phyloP scores from a whole-genome alignment of 2,888 invertebrate species.

The Sylvicola fuscatus region DNA sequence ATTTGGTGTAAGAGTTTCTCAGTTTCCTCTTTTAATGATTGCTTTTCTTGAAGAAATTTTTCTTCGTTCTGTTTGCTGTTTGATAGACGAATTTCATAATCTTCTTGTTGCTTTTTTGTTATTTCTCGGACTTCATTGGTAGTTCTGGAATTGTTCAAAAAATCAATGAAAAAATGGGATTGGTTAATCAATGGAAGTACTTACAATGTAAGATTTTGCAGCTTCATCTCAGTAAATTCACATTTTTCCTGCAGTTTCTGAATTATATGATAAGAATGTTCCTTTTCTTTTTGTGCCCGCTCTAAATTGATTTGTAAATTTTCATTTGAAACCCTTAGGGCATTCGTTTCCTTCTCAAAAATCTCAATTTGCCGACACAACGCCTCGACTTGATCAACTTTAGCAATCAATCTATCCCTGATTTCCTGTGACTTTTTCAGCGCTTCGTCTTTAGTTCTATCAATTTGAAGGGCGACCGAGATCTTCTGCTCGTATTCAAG shows the following conservation, averaged over 20 bases:
- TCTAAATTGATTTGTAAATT: constrained; percentile 2
- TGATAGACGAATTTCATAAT: constrained; percentile 21
- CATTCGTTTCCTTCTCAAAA: constrained; percentile 1
- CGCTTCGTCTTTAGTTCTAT: constrained; percentile 50
- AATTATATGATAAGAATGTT: constrained; percentile 20
- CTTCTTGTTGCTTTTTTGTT: constrained; percentile 23
- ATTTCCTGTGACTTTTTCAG: constrained; percentile 42
- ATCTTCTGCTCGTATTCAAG: constrained; percentile 60
- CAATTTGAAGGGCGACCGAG: constrained; percentile 57
- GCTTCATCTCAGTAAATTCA: constrained; percentile 44
- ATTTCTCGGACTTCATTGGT: constrained; percentile 20
- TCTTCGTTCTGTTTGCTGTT: constrained; percentile 21
- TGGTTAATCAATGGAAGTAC: not conserved
- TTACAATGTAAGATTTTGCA: constrained; percentile 29
- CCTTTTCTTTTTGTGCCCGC: constrained; percentile 16
- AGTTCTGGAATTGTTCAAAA: constrained; percentile 11
- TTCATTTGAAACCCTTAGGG: constrained; percentile 8
- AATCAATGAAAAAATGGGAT: not conserved
- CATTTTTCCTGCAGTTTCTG: constrained; percentile 26
- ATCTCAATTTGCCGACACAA: constrained; percentile 8
- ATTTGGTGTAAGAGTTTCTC: not conserved
- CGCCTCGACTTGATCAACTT: constrained; percentile 11
- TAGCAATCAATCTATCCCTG: constrained; percentile 30
- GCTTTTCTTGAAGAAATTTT: constrained; percentile 17
- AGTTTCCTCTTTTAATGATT: constrained; percentile 22